Evolutionary conservation across 2,797 vertebrate genomes (phyloP).

Genomic region (Smutsia gigantea): DNA sequence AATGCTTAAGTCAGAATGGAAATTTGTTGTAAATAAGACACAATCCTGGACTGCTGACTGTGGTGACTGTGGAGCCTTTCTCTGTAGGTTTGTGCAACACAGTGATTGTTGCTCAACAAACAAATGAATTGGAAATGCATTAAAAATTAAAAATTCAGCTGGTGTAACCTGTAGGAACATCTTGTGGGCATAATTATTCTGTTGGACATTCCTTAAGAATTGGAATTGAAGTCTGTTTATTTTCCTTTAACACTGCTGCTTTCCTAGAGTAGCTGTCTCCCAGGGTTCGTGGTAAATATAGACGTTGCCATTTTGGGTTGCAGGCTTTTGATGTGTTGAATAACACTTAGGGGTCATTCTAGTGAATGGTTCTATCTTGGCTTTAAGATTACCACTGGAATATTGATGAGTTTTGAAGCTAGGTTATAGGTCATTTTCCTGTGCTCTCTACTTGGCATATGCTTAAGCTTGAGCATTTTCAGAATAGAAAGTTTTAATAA

Average conservation of each 20-base stretch:
- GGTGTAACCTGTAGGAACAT: not conserved
- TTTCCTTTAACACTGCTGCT: not conserved
- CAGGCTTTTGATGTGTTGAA: not conserved
- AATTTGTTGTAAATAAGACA: not conserved
- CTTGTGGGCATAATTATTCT: not conserved
- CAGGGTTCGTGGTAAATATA: not conserved
- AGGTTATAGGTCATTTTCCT: not conserved
- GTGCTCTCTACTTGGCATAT: not conserved
- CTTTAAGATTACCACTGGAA: slow-evolving; percentile 5
- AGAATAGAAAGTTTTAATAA: not conserved
- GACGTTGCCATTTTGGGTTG: slow-evolving; percentile 4
- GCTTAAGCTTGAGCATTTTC: not conserved
- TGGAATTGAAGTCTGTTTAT: not conserved
- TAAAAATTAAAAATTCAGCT: slow-evolving; percentile 26
- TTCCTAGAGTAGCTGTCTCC: not conserved
- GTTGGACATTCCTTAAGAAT: not conserved
- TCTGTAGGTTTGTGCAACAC: not conserved
- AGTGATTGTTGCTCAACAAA: not conserved
- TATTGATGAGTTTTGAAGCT: slow-evolving; percentile 18
- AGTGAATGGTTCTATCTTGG: not conserved
- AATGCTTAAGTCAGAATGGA: not conserved
- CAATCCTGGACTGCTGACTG: not conserved
- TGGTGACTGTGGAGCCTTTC: not conserved
- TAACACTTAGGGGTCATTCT: not conserved
- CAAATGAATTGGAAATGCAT: not conserved